Percentiles rank a stretch among this genome's conserved stretches.
Evolutionary conservation across 2,113 vertebrate genomes (phyloP).

Genomic region (Dicaeum eximium): DNA sequence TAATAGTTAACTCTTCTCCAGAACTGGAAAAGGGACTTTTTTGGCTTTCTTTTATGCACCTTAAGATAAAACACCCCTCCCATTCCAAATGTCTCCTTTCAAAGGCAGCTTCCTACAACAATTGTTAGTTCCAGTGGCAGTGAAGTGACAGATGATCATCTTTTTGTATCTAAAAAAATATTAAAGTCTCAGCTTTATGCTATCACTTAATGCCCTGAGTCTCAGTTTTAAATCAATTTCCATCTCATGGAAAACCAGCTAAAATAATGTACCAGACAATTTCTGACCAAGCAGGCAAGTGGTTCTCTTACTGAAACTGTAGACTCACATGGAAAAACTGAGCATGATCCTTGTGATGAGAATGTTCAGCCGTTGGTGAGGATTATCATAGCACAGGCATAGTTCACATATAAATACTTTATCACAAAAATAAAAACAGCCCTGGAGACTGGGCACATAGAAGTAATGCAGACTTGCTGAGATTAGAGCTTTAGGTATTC

Average conservation of each 20-base stretch:
- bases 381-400: not conserved
- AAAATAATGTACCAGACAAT: not conserved
- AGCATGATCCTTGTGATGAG: not conserved
- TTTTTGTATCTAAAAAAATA: not conserved
- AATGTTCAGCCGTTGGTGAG: not conserved
- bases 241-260: not conserved
- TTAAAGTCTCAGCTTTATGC: not conserved
- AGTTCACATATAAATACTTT: not conserved
- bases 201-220: not conserved
- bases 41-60: not conserved
- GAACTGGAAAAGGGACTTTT: not conserved
- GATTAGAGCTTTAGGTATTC: not conserved
- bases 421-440: not conserved
- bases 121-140: not conserved
- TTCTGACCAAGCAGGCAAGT: not conserved
- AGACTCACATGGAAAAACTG: not conserved
- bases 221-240: not conserved
- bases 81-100: not conserved
- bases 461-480: not conserved
- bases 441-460: not conserved
- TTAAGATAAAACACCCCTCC: not conserved
- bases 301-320: not conserved
- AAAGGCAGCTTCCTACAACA: not conserved
- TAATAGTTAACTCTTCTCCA: not conserved
- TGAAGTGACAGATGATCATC: not conserved